Percentiles rank a stretch among this genome's conserved stretches.
These are phyloP conservation scores for Oryzias celebensis DNA, from an alignment of 2,113 vertebrate genomes.

Conservation along the genomic window DNA sequence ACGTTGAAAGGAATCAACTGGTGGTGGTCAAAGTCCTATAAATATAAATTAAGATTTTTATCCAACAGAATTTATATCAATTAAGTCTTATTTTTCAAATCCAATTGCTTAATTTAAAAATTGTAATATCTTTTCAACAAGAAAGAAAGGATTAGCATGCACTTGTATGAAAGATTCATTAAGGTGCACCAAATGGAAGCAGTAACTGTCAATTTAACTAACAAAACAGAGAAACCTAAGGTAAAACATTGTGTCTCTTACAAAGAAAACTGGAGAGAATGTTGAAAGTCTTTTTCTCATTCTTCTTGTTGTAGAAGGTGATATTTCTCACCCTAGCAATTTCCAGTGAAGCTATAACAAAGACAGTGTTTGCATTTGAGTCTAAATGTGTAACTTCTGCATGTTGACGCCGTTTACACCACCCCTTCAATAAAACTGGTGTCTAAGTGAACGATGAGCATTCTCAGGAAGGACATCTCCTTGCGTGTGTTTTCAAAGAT, in stretches of 20 bases:
- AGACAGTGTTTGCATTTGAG: slow-evolving; percentile 47
- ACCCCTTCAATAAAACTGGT: slow-evolving; percentile 84
- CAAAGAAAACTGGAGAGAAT: slow-evolving; percentile 12
- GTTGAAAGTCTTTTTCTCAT: slow-evolving; percentile 24
- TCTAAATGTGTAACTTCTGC: slow-evolving; percentile 28
- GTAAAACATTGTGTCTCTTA: slow-evolving; percentile 8
- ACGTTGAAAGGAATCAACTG: neutral
- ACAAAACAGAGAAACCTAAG: slow-evolving; percentile 29
- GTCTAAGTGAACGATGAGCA: slow-evolving; percentile 91
- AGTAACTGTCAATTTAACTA: slow-evolving; percentile 25
- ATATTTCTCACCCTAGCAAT: slow-evolving; percentile 16
- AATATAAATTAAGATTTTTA: slow-evolving; percentile 10
- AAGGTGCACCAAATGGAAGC: slow-evolving; percentile 26
- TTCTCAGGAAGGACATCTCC: slow-evolving; percentile 90
- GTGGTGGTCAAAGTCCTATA: neutral
- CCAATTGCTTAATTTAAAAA: slow-evolving; percentile 16
- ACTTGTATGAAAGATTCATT: slow-evolving; percentile 28
- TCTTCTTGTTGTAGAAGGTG: slow-evolving; percentile 15
- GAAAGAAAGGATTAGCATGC: slow-evolving; percentile 38
- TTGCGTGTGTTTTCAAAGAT: slow-evolving; percentile 93
- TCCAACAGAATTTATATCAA: slow-evolving; percentile 21
- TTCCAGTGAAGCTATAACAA: slow-evolving; percentile 63
- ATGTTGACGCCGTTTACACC: slow-evolving; percentile 66
- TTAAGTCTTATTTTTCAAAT: neutral
- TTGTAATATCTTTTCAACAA: slow-evolving; percentile 12